Evolutionary conservation across 2,113 vertebrate species (phyloP), one percentile per base, ranked within the genome.

Genomic region (Pao palembangensis): DNA sequence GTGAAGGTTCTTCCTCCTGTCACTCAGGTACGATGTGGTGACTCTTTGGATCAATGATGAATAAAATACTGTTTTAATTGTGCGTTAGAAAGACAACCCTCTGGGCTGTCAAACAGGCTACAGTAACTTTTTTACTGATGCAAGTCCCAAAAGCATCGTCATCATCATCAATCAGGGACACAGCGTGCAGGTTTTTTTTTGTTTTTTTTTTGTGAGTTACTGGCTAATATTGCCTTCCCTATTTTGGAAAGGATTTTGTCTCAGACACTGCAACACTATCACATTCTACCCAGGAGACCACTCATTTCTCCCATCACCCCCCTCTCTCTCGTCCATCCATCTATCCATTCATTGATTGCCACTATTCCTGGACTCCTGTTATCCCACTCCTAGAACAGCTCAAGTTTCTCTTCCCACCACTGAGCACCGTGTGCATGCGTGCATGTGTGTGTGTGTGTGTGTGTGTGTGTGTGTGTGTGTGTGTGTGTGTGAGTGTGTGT

Each of bases 301-400:
- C 86, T 89, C 91, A 90, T 60, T 74, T 91, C 90, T 91, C 90
- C 90, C 93, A 92, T 90, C 91, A 71, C 51, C 59, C 47, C 56
- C 43, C 18, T 20, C 59, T 54, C 58, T 10, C 49, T 12, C 61
- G 79, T 75, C 76, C 89, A 88, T 23, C 72, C 89, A 91, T 92
- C 91, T 90, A 92, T 92, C 90, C 92, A 92, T 90, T 89, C 93
- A 94, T 95, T 87, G 94, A 96, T 96, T 92, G 90, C 83, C 87
- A 92, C 94, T 96, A 92, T 98, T 96, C 93, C 91, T 95, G 94
- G 92, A 90, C 92, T 92, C 88, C 90, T 92, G 91, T 92, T 84
- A 88, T 85, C 84, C 87, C 81, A 81, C 78, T 87, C 81, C 76
- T 64, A 71, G 70, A 87, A 79, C 83, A 65, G 75, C 82, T 88